Base-by-base conservation (phyloP, 2,113 vertebrate species). In the Psittacus erithacus region DNA sequence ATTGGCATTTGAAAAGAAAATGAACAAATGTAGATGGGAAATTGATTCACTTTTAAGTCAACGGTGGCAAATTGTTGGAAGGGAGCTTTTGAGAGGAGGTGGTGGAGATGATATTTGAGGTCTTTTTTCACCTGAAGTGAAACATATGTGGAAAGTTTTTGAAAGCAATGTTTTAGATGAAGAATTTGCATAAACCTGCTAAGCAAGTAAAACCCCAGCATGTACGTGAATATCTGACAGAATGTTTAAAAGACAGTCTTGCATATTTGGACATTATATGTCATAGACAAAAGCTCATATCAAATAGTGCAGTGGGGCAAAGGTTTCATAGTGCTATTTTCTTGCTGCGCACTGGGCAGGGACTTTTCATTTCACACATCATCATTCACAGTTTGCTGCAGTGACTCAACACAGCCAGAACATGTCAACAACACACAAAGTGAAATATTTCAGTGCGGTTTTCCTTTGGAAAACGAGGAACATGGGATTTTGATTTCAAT, bases 341-440 rank as follows among this genome's bases (percentile, higher is more conserved):
- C 89, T 91, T 80, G 77, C 87, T 95, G 90, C 63, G 90, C 94
- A 83, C 67, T 91, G 93, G 85, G 86, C 87, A 97, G 78, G 78
- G 94, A 97, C 84, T 88, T 95, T 81, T 90, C 93, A 95, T 95
- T 97, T 96, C 96, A 95, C 92, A 96, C 95, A 96, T 86, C 96
- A 95, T 96, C 96, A 94, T 96, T 94, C 96, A 93, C 93, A 77
- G 85, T 92, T 96, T 95, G 90, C 90, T 83, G 85, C 71, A 35
- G 67, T 75, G 67, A 82, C 93, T 96, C 33, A 0, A 43, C 84
- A 69, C 44, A 69, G 60, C 67, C 86, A 76, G 90, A 80, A 92
- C 65, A 82, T 4, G 31, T 76, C 91, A 91, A 94, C 93, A 90
- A 93, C 69, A 86, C 25, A 63, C 78, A 65, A 76, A 92, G 53